Percentiles rank a stretch among this genome's conserved stretches.
Conservation (phyloP, 2,888 invertebrate genomes). For the Rhogogaster chlorosoma region DNA sequence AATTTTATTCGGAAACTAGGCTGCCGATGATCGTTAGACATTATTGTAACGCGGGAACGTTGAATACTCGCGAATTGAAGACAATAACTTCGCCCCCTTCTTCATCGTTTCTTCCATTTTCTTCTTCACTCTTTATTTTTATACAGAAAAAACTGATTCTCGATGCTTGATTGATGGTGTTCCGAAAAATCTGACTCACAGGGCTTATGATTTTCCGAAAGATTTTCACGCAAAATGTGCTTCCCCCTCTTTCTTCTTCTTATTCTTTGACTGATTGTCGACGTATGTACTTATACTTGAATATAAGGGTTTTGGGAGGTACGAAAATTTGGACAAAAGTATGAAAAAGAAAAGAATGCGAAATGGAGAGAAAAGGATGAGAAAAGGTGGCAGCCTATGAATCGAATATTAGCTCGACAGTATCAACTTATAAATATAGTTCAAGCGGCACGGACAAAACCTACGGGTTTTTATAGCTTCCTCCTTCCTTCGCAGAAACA, state of each 20-base stretch:
- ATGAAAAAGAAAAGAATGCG: background rate
- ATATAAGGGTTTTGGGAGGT: background rate
- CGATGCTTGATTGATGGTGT: background rate
- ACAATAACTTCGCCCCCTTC: background rate
- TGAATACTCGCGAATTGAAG: too few relatives aligned
- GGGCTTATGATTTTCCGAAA: background rate
- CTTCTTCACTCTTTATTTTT: background rate
- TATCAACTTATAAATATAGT: slow-evolving; percentile 2
- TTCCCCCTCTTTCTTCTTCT: background rate
- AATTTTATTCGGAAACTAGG: too few relatives aligned
- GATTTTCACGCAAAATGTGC: background rate
- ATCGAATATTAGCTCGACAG: slow-evolving; percentile 20
- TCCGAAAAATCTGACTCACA: background rate
- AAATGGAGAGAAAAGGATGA: background rate
- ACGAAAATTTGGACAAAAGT: background rate
- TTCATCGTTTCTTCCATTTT: background rate
- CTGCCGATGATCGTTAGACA: too few relatives aligned
- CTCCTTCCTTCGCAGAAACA: background rate
- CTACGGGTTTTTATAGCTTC: slow-evolving; percentile 32
- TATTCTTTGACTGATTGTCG: background rate
- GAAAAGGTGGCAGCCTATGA: background rate
- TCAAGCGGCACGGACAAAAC: slow-evolving; percentile 4
- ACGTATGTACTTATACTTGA: background rate
- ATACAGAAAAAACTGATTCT: background rate
- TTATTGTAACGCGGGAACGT: too few relatives aligned